These are phyloP conservation scores for Phalacrocorax carbo DNA, from an alignment of 2,113 vertebrate species.

Conservation along the genomic window DNA sequence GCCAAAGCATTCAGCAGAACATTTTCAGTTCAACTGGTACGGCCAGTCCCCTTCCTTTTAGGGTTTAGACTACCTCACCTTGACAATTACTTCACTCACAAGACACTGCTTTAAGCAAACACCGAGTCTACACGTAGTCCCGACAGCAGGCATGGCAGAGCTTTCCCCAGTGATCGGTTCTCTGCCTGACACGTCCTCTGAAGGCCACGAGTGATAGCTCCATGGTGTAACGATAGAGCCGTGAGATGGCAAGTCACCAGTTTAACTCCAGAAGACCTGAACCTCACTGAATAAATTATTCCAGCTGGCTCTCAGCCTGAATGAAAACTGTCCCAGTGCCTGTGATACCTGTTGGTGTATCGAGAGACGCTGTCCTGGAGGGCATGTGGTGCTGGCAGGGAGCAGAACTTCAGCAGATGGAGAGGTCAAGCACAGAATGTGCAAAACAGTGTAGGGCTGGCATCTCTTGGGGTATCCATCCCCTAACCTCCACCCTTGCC, in stretches of 20 bases:
- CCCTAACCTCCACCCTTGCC: neutral
- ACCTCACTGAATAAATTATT: neutral
- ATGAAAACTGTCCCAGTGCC: neutral
- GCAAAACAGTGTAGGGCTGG: neutral
- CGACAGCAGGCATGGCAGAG: fast-evolving
- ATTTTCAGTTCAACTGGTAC: neutral
- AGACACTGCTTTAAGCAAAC: neutral
- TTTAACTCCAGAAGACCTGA: neutral
- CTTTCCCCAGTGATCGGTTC: neutral
- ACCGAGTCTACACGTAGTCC: neutral
- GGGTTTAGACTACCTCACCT: neutral
- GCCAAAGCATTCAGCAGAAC: neutral
- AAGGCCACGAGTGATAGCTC: neutral
- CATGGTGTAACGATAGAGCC: fast-evolving
- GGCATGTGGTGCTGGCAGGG: neutral
- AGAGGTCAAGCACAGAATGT: neutral
- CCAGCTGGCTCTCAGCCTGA: neutral
- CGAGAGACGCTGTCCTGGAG: neutral
- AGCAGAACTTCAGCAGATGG: neutral
- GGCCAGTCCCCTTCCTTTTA: neutral
- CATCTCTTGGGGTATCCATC: neutral
- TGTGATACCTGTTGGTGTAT: neutral
- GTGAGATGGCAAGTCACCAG: fast-evolving
- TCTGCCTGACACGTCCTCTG: neutral
- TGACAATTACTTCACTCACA: neutral